Evolutionary conservation across 2,888 invertebrate species (phyloP).

Genomic region (Beris morrisii): DNA sequence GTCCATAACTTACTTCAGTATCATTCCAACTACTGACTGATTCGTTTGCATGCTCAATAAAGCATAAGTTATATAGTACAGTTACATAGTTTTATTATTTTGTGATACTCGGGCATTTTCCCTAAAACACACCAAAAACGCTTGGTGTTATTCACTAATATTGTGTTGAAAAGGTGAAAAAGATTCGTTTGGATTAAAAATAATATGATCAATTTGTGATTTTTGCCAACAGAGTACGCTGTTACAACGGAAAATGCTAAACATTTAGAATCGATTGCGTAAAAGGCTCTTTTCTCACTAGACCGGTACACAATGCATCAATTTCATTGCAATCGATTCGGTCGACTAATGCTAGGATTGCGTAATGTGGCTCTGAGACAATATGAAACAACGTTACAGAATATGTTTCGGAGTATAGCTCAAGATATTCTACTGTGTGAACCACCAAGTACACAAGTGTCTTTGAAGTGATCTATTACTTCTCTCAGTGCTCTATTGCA

Average conservation of each 20-base stretch:
- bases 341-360: constrained; percentile 51
- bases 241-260: constrained; percentile 46
- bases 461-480: too few species aligned
- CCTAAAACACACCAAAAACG: too few species aligned
- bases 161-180: constrained; percentile 57
- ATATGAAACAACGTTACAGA: constrained; percentile 49
- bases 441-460: too few species aligned
- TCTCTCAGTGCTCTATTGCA: too few species aligned
- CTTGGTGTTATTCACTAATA: too few species aligned
- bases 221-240: constrained; percentile 48
- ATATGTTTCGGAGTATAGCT: constrained; percentile 49
- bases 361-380: constrained; percentile 48
- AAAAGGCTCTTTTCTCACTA: constrained; percentile 50
- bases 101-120: too few species aligned
- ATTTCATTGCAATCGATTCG: constrained; percentile 53
- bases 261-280: constrained; percentile 49
- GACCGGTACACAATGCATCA: constrained; percentile 53
- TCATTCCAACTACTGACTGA: too few species aligned
- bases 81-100: too few species aligned
- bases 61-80: too few species aligned
- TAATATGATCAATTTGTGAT: neutral
- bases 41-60: too few species aligned
- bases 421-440: constrained; percentile 40
- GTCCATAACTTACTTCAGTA: too few species aligned
- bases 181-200: neutral